phyloP scores from a whole-genome alignment of 2,113 vertebrate species.

The Varanus salvator region DNA sequence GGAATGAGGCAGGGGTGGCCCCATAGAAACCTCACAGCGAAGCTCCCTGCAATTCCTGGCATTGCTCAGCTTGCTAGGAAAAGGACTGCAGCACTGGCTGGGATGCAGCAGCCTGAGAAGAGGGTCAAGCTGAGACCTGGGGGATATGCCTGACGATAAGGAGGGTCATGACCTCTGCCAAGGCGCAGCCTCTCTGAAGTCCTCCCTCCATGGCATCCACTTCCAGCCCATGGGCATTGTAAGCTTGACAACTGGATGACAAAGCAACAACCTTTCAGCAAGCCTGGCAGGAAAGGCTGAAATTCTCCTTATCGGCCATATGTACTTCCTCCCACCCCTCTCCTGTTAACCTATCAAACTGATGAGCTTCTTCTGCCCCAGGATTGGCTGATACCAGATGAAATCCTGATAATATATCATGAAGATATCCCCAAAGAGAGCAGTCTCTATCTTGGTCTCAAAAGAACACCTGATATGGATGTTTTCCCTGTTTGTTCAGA shows the following conservation, averaged over 20 bases:
- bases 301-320: background rate
- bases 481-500: slow-evolving; percentile 23
- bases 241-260: background rate
- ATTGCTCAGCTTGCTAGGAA: too few relatives aligned
- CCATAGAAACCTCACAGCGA: too few relatives aligned
- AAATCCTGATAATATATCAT: slow-evolving; percentile 36
- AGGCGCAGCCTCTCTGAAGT: too few relatives aligned
- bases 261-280: slow-evolving; percentile 25
- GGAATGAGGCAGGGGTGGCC: too few relatives aligned
- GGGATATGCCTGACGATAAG: background rate
- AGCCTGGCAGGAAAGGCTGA: slow-evolving; percentile 32
- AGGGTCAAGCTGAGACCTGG: too few relatives aligned
- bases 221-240: background rate
- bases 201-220: background rate
- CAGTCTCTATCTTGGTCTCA: background rate
- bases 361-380: background rate
- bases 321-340: background rate
- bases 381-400: background rate
- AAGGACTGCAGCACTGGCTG: too few relatives aligned
- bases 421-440: background rate
- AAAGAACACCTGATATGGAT: slow-evolving; percentile 32
- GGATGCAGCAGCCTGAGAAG: too few relatives aligned
- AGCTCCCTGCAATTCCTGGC: too few relatives aligned
- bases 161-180: background rate
- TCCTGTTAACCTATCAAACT: background rate